Conservation (phyloP, 92 coral and sea anemone genomes). For the Palythoa caribaeorum region DNA sequence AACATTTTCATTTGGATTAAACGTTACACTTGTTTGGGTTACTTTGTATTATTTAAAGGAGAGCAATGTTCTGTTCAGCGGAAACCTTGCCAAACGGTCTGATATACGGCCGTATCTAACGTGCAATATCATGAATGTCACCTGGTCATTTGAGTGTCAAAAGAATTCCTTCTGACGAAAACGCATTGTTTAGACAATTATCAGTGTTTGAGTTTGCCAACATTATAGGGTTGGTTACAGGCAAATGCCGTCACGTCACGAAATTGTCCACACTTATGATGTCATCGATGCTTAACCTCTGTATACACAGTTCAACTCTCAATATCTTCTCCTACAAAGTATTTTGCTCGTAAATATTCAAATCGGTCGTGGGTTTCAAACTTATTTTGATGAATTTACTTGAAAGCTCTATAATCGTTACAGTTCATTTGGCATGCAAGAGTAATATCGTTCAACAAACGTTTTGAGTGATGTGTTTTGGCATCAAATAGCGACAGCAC, state of each 20-base stretch:
- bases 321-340: no score
- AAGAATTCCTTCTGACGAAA: neutral
- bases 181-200: neutral
- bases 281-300: no score
- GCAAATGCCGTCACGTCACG: constrained; percentile 3
- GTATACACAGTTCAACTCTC: no score
- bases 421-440: no score
- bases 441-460: no score
- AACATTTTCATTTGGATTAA: neutral
- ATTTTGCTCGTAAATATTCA: no score
- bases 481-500: no score
- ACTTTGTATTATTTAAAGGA: neutral
- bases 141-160: constrained; percentile 9
- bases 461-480: no score
- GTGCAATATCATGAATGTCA: constrained; percentile 26
- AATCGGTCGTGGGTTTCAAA: no score
- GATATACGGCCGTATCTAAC: neutral
- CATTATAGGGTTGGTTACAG: neutral
- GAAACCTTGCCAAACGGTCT: neutral
- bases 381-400: no score
- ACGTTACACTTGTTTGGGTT: neutral
- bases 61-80: neutral
- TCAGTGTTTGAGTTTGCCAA: neutral
- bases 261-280: neutral
- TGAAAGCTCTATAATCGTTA: no score